Evolutionary conservation across 1,140 invertebrate genomes (phyloP).

Genomic region (Achroia grisella): DNA sequence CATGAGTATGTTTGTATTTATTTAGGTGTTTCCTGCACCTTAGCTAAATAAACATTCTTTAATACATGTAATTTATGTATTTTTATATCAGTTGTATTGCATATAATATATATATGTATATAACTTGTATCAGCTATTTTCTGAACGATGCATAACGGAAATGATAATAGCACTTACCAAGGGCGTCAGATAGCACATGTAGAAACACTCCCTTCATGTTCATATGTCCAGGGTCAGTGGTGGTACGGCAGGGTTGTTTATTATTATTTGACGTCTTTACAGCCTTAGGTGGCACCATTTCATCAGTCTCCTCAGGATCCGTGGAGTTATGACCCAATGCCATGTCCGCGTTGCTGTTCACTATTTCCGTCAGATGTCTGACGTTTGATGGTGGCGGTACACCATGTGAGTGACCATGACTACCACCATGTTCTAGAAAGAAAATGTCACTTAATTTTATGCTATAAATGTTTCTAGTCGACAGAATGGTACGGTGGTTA

Average conservation of each 20-base stretch:
- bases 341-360: slow-evolving; percentile 64
- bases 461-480: too few species aligned
- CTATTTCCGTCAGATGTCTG: slow-evolving; percentile 51
- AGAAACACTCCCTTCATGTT: slow-evolving; percentile 99
- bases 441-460: background rate
- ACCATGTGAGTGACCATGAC: slow-evolving; percentile 84
- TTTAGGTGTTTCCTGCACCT: too few species aligned
- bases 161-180: slow-evolving; percentile 72
- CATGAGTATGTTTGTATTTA: too few species aligned
- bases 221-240: slow-evolving; percentile 85
- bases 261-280: slow-evolving; percentile 33
- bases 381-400: slow-evolving; percentile 70
- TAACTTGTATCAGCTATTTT: too few species aligned
- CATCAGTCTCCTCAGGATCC: slow-evolving; percentile 88
- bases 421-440: slow-evolving; percentile 82
- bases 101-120: too few species aligned
- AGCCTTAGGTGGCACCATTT: slow-evolving; percentile 75
- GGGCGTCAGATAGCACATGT: slow-evolving; percentile 96
- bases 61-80: too few species aligned
- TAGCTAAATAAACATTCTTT: too few species aligned
- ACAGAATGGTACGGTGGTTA: too few species aligned
- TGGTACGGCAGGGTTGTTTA: slow-evolving; percentile 46
- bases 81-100: too few species aligned
- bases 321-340: slow-evolving; percentile 70
- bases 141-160: background rate